These are phyloP conservation scores for Sylvia atricapilla DNA, from an alignment of 2,113 vertebrate species.

Conservation along the genomic window DNA sequence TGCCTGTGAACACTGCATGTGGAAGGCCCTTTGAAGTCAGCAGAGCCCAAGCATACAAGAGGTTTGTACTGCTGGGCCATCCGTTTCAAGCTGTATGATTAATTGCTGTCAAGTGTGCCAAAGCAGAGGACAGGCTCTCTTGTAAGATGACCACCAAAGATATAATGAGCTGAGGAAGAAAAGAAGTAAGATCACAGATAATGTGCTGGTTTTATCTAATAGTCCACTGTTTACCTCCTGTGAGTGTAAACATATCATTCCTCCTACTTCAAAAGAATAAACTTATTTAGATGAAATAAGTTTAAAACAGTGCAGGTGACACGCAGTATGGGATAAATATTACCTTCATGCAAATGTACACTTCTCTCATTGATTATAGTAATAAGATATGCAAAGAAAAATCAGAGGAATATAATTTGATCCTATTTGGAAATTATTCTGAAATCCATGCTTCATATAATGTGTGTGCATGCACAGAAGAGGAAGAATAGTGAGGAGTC, in stretches of 20 bases:
- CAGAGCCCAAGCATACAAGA: background rate
- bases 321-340: background rate
- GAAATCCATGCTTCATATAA: background rate
- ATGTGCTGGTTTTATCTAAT: background rate
- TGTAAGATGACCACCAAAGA: background rate
- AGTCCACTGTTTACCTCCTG: background rate
- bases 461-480: background rate
- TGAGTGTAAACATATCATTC: background rate
- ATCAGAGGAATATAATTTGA: background rate
- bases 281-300: background rate
- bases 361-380: background rate
- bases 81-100: background rate
- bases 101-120: background rate
- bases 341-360: background rate
- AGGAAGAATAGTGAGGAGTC: background rate
- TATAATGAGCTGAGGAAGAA: background rate
- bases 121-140: background rate
- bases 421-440: background rate
- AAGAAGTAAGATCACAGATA: background rate
- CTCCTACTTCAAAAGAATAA: conserved; percentile 22
- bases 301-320: conserved; percentile 10
- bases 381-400: background rate
- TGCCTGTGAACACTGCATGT: background rate
- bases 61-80: background rate
- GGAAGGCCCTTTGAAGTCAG: conserved; percentile 47